Conservation (phyloP, 2,888 invertebrate genomes). For the Bibio marci region DNA sequence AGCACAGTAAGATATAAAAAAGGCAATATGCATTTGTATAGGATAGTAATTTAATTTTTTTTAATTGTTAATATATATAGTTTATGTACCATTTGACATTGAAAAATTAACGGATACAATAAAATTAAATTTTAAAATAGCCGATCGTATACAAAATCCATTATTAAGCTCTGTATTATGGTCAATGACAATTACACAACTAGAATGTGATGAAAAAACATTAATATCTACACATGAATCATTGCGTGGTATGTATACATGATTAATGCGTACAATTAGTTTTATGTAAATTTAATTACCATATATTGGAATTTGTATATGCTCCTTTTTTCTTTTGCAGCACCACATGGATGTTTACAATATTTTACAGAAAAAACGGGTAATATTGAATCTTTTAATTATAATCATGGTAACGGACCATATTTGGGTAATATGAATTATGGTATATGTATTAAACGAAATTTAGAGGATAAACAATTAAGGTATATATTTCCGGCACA, state of each 20-base stretch:
- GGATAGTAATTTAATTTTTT: conserved; percentile 11
- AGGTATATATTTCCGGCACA: background rate
- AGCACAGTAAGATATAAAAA: conserved; percentile 33
- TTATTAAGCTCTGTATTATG: conserved; percentile 1
- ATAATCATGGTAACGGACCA: conserved; percentile 33
- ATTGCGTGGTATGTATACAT: conserved; percentile 17
- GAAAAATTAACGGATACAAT: conserved; percentile 7
- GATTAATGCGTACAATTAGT: too few species aligned
- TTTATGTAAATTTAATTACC: too few species aligned
- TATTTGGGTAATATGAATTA: conserved; percentile 41
- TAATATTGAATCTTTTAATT: conserved; percentile 41
- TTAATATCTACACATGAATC: too few species aligned
- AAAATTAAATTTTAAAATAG: background rate
- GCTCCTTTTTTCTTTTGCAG: too few species aligned
- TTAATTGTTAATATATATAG: conserved; percentile 3
- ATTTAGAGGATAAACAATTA: conserved; percentile 2
- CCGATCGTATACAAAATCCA: background rate
- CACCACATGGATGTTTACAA: conserved; percentile 49
- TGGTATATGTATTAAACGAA: conserved; percentile 42
- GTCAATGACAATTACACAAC: too few species aligned
- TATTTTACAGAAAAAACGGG: conserved; percentile 42
- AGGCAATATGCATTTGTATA: conserved; percentile 11
- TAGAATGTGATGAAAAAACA: too few species aligned
- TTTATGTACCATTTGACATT: conserved; percentile 23
- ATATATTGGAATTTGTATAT: too few species aligned